phyloP scores from a whole-genome alignment of 2,113 vertebrate species.

The Neomonachus schauinslandi region DNA sequence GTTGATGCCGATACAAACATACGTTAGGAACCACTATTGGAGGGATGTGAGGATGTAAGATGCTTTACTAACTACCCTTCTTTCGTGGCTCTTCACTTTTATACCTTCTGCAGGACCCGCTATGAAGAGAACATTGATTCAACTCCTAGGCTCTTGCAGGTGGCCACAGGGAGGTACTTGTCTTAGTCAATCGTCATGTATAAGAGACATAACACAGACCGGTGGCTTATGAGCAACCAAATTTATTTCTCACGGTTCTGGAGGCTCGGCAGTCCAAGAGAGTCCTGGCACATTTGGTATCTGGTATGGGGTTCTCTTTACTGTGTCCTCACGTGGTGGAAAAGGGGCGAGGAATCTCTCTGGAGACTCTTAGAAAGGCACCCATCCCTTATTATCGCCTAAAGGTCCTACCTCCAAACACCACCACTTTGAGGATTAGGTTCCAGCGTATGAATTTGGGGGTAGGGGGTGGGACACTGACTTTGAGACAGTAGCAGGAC shows the following conservation, averaged over 20 bases:
- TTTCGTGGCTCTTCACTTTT: background rate
- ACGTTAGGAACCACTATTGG: no score
- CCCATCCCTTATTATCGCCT: background rate
- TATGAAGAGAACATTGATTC: background rate
- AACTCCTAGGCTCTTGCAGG: background rate
- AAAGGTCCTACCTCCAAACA: background rate
- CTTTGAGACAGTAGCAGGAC: background rate
- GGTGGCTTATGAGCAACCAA: background rate
- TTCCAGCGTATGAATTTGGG: background rate
- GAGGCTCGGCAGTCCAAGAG: background rate
- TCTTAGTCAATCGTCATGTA: accelerated
- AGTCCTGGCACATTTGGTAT: background rate
- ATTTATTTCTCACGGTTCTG: background rate
- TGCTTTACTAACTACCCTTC: background rate
- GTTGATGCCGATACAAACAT: background rate
- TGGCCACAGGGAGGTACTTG: background rate
- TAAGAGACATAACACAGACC: background rate
- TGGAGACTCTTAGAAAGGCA: background rate
- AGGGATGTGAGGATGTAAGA: background rate
- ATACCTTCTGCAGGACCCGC: background rate
- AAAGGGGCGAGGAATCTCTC: background rate
- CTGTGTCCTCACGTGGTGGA: background rate
- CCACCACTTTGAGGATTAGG: background rate
- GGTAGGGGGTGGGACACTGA: background rate
- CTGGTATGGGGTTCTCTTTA: background rate